Evolutionary conservation across 2,888 invertebrate genomes (phyloP).

Genomic region (Zelleria hepariella): DNA sequence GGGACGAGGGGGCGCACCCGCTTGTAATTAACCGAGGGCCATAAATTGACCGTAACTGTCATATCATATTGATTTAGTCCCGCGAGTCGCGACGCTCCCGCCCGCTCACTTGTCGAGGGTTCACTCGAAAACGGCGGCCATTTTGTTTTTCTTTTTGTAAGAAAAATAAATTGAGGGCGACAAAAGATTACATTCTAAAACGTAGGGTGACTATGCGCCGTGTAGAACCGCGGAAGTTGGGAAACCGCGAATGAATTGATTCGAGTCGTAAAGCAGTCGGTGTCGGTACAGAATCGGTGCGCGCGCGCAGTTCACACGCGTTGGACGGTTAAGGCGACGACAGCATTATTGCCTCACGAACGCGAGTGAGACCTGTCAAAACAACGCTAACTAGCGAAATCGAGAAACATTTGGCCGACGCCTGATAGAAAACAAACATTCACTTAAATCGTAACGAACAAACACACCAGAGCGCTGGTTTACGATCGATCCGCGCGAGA

Average conservation of each 20-base stretch:
- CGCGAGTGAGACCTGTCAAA: conserved; percentile 64
- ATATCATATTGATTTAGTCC: conserved; percentile 73
- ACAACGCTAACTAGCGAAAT: conserved; percentile 61
- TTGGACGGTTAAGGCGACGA: conserved; percentile 30
- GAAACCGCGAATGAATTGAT: background rate
- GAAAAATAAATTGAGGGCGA: background rate
- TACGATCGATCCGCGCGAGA: conserved; percentile 51
- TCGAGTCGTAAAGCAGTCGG: background rate
- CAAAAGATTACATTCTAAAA: background rate
- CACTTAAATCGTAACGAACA: conserved; percentile 56
- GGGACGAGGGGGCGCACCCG: conserved; percentile 38
- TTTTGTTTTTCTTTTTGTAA: background rate
- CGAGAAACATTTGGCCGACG: conserved; percentile 58
- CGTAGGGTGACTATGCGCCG: background rate
- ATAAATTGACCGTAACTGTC: conserved; percentile 73
- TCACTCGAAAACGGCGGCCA: background rate
- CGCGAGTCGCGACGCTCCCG: conserved; percentile 23
- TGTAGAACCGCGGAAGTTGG: background rate
- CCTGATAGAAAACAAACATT: conserved; percentile 68
- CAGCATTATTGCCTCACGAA: conserved; percentile 50
- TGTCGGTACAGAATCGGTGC: background rate
- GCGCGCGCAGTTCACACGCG: conserved; percentile 1
- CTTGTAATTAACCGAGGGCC: conserved; percentile 70
- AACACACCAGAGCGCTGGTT: conserved; percentile 48
- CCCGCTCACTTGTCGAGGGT: conserved; percentile 4